Evolutionary conservation across 2,888 invertebrate species (phyloP), one percentile per base, ranked within the genome.

Genomic region (Brachyopa scutellaris): DNA sequence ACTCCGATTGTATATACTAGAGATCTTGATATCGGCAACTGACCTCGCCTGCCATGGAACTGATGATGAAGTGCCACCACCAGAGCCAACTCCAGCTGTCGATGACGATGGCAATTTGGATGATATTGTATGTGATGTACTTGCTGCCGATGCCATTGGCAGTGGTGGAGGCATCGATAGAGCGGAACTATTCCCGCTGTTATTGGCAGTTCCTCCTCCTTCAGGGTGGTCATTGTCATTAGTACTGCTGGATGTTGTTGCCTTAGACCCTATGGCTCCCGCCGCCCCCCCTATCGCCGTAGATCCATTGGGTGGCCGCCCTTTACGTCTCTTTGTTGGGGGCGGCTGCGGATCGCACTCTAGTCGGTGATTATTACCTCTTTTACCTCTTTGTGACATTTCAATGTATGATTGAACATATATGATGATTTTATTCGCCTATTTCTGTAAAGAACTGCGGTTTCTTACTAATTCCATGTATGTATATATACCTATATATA

Each of bases 1-100:
- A 91, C 92, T 94, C 90, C 93, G 93, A 91, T 97, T 97, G 91
- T 97, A 97, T 90, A 97, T 97, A 90, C 95, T 95, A 87, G 95
- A 94, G 92, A 95, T 95, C 92, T 96, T 97, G 90, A 97, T 94
- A 92, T 97, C 97, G 90, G 94, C 95, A 88, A 95, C 93, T 87
- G 96, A 94, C 87, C 96, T 93, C 87, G 95, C 95, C 90, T 95
- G 96, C 97, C 96, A 97, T 84, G 88, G 86, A 36, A 88, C 86
- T 23, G 87, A 86, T 57, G 88, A 86, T 29, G 88, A 86, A 8
- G 87, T 73, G 5, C 73, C 74, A 21, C 36, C 64, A 11, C 77
- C 77, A n/a, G n/a, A n/a, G 29, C 51, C 69, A n/a, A n/a, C n/a
- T n/a, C n/a, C n/a, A n/a, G n/a, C n/a, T n/a, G n/a, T n/a, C n/a